These are phyloP conservation scores for Moxostoma hubbsi DNA, from an alignment of 2,797 vertebrate genomes.

Conservation along the genomic window DNA sequence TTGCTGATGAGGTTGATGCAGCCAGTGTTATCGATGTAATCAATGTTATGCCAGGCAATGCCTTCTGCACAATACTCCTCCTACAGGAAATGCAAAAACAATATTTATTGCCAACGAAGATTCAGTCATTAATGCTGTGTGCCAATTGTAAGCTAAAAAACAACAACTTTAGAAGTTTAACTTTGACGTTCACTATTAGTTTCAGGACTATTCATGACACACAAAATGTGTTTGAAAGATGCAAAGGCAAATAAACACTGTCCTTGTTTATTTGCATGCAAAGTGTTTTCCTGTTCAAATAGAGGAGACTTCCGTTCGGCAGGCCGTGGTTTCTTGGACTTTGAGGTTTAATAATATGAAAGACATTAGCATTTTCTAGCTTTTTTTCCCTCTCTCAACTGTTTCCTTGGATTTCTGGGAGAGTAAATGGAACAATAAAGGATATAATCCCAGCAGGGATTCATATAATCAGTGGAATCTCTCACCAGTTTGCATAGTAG, in stretches of 20 bases:
- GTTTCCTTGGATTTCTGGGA: conserved; percentile 40
- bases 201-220: neutral
- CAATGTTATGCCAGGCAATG: conserved; percentile 95
- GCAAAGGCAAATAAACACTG: neutral
- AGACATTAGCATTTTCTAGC: conserved; percentile 67
- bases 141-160: too few relatives aligned
- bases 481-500: conserved; percentile 26
- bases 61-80: conserved; percentile 93
- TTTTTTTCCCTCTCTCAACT: conserved; percentile 15
- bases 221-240: conserved; percentile 13
- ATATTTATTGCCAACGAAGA: neutral
- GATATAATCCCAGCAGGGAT: conserved; percentile 36
- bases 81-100: conserved; percentile 68
- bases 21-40: conserved; percentile 94
- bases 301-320: conserved; percentile 34
- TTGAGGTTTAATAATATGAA: conserved; percentile 60
- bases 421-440: conserved; percentile 40
- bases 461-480: conserved; percentile 43
- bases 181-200: too few relatives aligned
- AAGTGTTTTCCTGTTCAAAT: conserved; percentile 29
- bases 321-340: conserved; percentile 35
- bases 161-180: too few relatives aligned
- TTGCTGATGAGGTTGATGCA: conserved; percentile 97
- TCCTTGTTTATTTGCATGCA: conserved; percentile 27
- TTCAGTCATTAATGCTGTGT: too few relatives aligned